Percentiles rank a stretch among this genome's conserved stretches.
These are phyloP conservation scores for Cheilosia variabilis DNA, from an alignment of 2,888 invertebrate genomes.

Conservation along the genomic window DNA sequence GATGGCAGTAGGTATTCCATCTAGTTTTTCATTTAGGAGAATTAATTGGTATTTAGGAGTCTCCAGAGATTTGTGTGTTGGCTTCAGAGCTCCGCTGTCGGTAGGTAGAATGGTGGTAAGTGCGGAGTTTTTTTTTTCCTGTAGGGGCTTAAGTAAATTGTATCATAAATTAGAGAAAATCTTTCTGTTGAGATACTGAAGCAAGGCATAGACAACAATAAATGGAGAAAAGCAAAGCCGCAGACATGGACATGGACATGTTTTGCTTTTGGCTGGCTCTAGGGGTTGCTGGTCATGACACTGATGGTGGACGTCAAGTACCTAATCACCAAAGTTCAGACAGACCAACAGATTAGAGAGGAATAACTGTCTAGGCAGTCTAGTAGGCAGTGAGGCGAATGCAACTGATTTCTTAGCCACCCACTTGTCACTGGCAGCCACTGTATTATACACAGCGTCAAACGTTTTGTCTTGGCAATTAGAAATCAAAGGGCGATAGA, in stretches of 20 bases:
- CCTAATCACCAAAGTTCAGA: constrained; percentile 39
- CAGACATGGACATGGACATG: constrained; percentile 15
- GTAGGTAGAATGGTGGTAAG: background rate
- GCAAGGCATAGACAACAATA: constrained; percentile 14
- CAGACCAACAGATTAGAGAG: constrained; percentile 39
- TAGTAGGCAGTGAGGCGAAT: constrained; percentile 3
- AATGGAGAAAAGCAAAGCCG: constrained; percentile 6
- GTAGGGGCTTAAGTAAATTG: constrained; percentile 16
- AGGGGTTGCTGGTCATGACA: constrained; percentile 8
- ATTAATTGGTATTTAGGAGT: constrained; percentile 20
- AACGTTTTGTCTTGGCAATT: constrained; percentile 32
- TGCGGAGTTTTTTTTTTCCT: background rate
- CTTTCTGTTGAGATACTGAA: constrained; percentile 16
- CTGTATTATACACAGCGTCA: background rate
- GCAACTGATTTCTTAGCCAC: constrained; percentile 17
- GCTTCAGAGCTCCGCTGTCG: background rate
- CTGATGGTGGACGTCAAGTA: constrained; percentile 16
- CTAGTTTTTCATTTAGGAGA: background rate
- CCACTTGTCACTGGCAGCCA: constrained; percentile 7
- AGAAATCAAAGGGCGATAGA: constrained; percentile 31
- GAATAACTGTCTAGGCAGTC: constrained; percentile 1
- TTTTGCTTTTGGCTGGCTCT: background rate
- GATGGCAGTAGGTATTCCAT: too few relatives aligned
- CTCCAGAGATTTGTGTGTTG: constrained; percentile 6
- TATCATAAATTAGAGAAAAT: constrained; percentile 39